A percentile compares a stretch with the other conserved stretches of the same genome.
phyloP scores from a whole-genome alignment of 2,113 vertebrate species.

The Leucopsar rothschildi region DNA sequence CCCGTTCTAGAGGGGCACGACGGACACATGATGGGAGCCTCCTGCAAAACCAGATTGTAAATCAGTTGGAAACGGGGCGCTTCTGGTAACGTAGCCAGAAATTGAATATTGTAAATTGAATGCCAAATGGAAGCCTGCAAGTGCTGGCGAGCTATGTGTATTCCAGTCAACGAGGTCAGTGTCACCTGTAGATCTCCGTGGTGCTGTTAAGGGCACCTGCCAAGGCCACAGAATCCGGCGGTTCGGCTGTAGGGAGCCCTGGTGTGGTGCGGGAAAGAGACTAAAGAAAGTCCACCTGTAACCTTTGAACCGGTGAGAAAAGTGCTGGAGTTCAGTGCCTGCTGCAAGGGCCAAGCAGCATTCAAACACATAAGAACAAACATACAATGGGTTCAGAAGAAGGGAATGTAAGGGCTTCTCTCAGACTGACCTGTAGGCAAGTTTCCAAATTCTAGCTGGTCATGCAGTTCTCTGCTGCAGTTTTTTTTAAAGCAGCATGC shows the following conservation, averaged over 20 bases:
- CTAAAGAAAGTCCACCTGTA: background rate
- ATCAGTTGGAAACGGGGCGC: background rate
- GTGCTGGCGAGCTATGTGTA: background rate
- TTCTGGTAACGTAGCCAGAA: background rate
- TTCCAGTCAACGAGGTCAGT: background rate
- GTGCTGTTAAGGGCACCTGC: rapidly evolving
- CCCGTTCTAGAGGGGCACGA: background rate
- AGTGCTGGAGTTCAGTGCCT: background rate
- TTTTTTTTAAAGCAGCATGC: rapidly evolving
- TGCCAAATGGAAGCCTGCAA: rapidly evolving
- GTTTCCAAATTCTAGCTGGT: background rate
- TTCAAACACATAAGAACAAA: rapidly evolving
- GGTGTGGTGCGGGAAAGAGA: rapidly evolving
- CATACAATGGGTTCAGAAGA: rapidly evolving
- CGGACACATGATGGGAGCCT: rapidly evolving
- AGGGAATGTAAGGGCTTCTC: background rate
- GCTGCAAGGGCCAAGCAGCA: background rate
- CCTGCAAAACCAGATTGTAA: rapidly evolving
- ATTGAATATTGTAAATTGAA: too few relatives aligned
- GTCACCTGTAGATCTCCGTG: background rate
- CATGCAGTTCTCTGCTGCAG: background rate
- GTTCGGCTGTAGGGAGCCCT: background rate
- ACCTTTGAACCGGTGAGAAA: rapidly evolving
- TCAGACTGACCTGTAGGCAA: too few relatives aligned
- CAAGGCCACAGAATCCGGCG: rapidly evolving